phyloP scores from a whole-genome alignment of 2,888 invertebrate species.

The Rhaphigaster nebulosa region DNA sequence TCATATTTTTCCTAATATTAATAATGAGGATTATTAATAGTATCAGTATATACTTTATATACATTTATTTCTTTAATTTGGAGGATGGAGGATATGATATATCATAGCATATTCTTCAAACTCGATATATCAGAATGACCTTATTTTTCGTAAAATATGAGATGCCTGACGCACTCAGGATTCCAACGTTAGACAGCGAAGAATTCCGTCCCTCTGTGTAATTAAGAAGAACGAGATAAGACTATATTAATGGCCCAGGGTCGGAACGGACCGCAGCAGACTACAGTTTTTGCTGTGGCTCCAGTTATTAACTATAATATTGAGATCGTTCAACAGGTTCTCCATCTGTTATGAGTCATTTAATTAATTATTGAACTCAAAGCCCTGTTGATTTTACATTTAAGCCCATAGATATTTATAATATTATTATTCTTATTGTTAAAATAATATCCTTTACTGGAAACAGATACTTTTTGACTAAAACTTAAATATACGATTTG shows the following conservation, averaged over 20 bases:
- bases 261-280: neutral
- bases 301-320: neutral
- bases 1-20: too few species aligned
- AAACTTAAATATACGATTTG: too few species aligned
- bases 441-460: too few species aligned
- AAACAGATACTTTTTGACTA: too few species aligned
- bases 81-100: neutral
- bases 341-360: neutral
- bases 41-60: too few species aligned
- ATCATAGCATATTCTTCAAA: neutral
- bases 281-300: neutral
- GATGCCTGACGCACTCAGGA: neutral
- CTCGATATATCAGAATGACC: neutral
- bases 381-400: neutral
- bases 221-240: constrained; percentile 23
- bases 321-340: neutral
- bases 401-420: neutral
- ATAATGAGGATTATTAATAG: too few species aligned
- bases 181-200: neutral
- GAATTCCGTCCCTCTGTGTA: neutral
- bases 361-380: neutral
- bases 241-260: constrained; percentile 10
- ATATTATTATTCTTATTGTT: neutral
- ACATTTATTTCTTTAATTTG: neutral
- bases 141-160: neutral